phyloP scores from a whole-genome alignment of 2,888 invertebrate species.

The Sarcophaga rosellei region DNA sequence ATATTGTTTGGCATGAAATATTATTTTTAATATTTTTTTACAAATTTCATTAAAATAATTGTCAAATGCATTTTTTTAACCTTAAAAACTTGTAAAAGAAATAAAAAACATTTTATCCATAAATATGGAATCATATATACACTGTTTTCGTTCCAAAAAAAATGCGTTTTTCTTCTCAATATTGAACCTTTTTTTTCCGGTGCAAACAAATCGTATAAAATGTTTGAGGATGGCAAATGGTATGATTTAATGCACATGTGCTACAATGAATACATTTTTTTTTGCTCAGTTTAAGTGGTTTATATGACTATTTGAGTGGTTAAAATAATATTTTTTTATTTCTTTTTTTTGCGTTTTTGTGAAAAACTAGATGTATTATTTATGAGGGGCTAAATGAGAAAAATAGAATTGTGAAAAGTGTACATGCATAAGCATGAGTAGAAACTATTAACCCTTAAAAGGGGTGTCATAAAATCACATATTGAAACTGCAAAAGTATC shows the following conservation, averaged over 20 bases:
- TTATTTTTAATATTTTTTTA: background rate
- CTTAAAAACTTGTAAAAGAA: too few relatives aligned
- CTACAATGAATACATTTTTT: constrained; percentile 53
- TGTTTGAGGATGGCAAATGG: constrained; percentile 27
- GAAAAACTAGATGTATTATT: background rate
- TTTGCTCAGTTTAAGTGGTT: constrained; percentile 58
- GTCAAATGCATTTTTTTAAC: background rate
- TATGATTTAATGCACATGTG: constrained; percentile 63
- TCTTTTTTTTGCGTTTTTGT: background rate
- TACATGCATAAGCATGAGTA: too few relatives aligned
- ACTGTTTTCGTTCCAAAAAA: too few relatives aligned
- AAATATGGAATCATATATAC: too few relatives aligned
- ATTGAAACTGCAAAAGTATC: too few relatives aligned
- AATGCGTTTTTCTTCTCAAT: too few relatives aligned
- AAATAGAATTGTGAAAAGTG: too few relatives aligned
- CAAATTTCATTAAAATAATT: constrained; percentile 7
- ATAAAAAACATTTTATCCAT: too few relatives aligned
- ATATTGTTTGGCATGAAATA: too few relatives aligned
- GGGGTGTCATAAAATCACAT: background rate
- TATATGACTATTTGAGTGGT: constrained; percentile 66
- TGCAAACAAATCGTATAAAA: constrained; percentile 16
- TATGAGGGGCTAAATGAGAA: background rate
- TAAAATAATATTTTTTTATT: constrained; percentile 48
- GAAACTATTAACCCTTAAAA: background rate
- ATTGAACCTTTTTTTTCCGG: background rate